Evolutionary conservation across 2,888 invertebrate genomes (phyloP), one percentile per base, ranked within the genome.

Genomic region (Rhyacophila evoluta): DNA sequence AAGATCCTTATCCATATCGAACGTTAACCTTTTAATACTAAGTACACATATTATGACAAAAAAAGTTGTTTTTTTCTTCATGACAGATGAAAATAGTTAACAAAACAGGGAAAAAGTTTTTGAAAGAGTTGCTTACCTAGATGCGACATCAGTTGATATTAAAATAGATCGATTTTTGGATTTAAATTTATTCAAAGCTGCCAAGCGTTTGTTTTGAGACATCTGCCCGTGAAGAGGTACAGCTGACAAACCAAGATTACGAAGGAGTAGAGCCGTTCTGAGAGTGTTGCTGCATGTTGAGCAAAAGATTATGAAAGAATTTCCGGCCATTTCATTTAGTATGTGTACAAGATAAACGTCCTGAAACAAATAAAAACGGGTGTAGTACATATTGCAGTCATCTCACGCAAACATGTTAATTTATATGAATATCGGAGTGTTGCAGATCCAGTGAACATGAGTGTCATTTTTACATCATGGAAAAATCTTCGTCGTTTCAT

Each of bases 191-290:
- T 97, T 98, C 15, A 99, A 89, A 0, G 99, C 95, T 0, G 97
- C 98, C 69, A 99, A 90, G 36, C 99, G 92, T 85, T 98, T 98
- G 85, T 98, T 97, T 88, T 99, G 99, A 11, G 96, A 95, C 98
- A 99, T 98, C 89, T 99, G 98, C 0, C 99, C 99, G 87, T 99
- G 98, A n/a, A 99, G 90, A 0, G 99, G 98, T 71, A 99, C 96
- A 0, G 98, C 99, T 1, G 95, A 93, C 80, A 99, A 91, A 5
- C 99, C 98, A 10, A 99, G 91, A 85, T 95, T 95, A 71, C 98
- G 91, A 79, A 99, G 89, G 87, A 99, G 91, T 38, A 98, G 88
- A 0, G 98, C 97, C 0, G 95, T 94, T 79, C 97, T 92, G 81
- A 98, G 93, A 0, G 98, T 97, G 85, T 95, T 95, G 79, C 95